phyloP scores from a whole-genome alignment of 2,888 invertebrate genomes.

The Euspilapteryx auroguttella region DNA sequence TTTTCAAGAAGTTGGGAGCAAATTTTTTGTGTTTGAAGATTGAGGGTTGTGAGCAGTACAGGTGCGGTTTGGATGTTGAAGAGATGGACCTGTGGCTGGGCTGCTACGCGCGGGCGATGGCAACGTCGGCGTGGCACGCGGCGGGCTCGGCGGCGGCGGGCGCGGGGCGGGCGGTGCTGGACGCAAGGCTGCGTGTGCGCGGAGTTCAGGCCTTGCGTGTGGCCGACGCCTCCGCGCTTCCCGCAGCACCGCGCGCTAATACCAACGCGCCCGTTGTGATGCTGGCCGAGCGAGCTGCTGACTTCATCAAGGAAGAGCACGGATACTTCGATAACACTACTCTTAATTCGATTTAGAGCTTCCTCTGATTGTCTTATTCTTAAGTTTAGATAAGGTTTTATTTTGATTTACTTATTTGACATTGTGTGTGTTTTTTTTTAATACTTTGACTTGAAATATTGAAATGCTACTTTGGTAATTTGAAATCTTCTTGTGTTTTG shows the following conservation, averaged over 20 bases:
- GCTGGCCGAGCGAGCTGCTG: constrained; percentile 37
- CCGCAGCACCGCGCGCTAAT: constrained; percentile 29
- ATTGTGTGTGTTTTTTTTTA: too few species aligned
- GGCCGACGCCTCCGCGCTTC: constrained; percentile 39
- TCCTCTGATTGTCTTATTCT: too few species aligned
- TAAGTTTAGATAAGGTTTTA: too few species aligned
- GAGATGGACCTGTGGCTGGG: constrained; percentile 31
- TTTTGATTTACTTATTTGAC: too few species aligned
- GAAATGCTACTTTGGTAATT: too few species aligned
- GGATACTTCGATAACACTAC: too few species aligned
- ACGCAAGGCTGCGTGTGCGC: constrained; percentile 18
- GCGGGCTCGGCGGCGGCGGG: constrained; percentile 40
- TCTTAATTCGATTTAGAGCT: too few species aligned
- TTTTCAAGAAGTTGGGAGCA: constrained; percentile 23
- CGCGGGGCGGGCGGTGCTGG: constrained; percentile 25
- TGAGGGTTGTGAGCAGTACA: constrained; percentile 14
- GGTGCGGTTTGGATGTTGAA: constrained; percentile 12
- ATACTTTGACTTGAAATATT: too few species aligned
- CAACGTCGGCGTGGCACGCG: constrained; percentile 38
- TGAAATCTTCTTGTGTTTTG: too few species aligned
- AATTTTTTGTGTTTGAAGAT: constrained; percentile 19
- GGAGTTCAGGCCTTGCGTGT: constrained; percentile 25
- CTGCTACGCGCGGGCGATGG: constrained; percentile 32
- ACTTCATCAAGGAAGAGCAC: constrained; percentile 23
- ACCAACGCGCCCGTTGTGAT: constrained; percentile 41